These are phyloP conservation scores for Lepisosteus osseus DNA, from an alignment of 2,113 vertebrate genomes.

Conservation along the genomic window DNA sequence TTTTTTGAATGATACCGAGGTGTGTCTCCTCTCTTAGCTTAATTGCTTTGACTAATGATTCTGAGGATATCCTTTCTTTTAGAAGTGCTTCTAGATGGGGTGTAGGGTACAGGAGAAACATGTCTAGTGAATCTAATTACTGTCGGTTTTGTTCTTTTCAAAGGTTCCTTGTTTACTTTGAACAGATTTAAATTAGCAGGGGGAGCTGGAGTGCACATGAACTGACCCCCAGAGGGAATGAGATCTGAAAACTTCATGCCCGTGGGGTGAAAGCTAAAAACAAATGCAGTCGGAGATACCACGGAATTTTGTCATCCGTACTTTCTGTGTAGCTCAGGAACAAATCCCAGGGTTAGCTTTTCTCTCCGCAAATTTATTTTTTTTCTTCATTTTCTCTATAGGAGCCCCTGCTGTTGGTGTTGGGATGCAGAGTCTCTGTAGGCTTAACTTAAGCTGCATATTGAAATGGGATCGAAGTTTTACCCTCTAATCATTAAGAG, in stretches of 20 bases:
- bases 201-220: not conserved
- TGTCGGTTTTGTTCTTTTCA: constrained; percentile 56
- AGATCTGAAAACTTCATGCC: not conserved
- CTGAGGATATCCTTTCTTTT: constrained; percentile 69
- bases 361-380: not conserved
- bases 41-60: constrained; percentile 69
- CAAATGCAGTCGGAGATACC: not conserved
- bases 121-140: constrained; percentile 64
- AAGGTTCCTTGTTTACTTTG: constrained; percentile 52
- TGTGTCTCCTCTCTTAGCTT: constrained; percentile 46
- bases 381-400: constrained; percentile 5
- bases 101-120: constrained; percentile 58
- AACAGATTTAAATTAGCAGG: constrained; percentile 30
- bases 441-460: constrained; percentile 16
- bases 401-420: constrained; percentile 22
- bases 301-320: constrained; percentile 11
- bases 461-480: constrained; percentile 14
- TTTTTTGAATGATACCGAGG: constrained; percentile 56
- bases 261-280: too few relatives aligned
- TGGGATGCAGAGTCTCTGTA: constrained; percentile 10
- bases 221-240: not conserved
- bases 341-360: not conserved
- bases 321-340: not conserved
- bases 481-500: constrained; percentile 19
- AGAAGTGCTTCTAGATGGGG: constrained; percentile 62